Evolutionary conservation across 2,797 vertebrate species (phyloP), one percentile per base, ranked within the genome.

Genomic region (Brachymystax lenok): DNA sequence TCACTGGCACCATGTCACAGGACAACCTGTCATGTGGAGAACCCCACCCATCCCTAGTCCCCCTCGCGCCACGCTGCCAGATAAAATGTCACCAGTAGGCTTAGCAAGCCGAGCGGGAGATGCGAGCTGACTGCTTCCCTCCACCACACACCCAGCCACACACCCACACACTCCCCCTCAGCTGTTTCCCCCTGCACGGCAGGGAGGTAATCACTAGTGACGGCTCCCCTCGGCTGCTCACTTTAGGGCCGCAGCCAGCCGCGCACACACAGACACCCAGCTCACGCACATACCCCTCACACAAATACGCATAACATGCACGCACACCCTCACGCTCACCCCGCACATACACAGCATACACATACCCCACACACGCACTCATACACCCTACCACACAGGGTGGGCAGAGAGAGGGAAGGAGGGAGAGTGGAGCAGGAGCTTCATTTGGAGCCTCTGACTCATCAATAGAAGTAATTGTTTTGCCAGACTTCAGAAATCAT

Each of bases 1-100:
- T 80, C 73, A 73, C 59, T 76, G 78, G 79, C 74, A 71, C 77
- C 70, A 93, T 95, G 94, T 95, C 94, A 94, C 92, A 71, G 91
- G 92, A 90, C 90, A 85, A 90, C 94, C 94, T 95, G 95, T 95
- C 95, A 95, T 92, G 56, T 33, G 56, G 72, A 33, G 30, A 27
- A 19, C 52, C 28, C 71, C 54, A 4, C 24, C 50, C 21, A 27
- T 24, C 13, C 28, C 72, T 12, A 5, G 17, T 13, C 54, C 52
- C 21, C 56, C 8, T 54, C 93, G 92, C 94, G 93, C 93, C 94
- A 91, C 84, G 95, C 95, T 94, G 92, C 94, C 95, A 95, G 96
- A 96, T 94, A 96, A 95, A 95, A 96, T 96, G 95, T 96, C 95
- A 96, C 93, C 96, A 95, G 92, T 78, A 93, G 56, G 93, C 95